phyloP scores from a whole-genome alignment of 2,113 vertebrate genomes.

The Typhlomys cinereus region DNA sequence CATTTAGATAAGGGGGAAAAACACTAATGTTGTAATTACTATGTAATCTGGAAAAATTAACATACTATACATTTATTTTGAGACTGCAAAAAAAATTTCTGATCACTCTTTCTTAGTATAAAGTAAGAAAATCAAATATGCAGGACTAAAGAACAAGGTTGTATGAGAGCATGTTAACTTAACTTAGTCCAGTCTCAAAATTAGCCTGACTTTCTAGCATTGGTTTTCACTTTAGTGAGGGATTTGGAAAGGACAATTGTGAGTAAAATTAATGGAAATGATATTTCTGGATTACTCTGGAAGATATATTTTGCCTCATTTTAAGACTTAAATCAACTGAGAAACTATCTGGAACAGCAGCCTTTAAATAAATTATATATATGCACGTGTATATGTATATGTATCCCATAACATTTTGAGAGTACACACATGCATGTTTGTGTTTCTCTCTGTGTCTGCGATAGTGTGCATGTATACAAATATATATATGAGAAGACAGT shows the following conservation, averaged over 20 bases:
- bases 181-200: neutral
- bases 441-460: no score
- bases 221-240: neutral
- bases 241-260: neutral
- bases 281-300: neutral
- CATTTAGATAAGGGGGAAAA: conserved; percentile 44
- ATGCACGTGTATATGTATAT: no score
- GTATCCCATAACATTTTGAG: no score
- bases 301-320: neutral
- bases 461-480: no score
- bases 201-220: neutral
- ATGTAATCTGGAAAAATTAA: neutral
- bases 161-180: neutral
- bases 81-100: neutral
- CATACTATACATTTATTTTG: neutral
- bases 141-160: neutral
- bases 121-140: neutral
- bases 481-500: no score
- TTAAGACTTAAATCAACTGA: neutral
- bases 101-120: neutral
- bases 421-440: no score
- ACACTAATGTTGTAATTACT: neutral
- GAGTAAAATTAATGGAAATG: neutral
- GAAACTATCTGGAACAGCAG: no score
- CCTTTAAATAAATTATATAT: no score